Evolutionary conservation across 2,888 invertebrate species (phyloP), one percentile per base, ranked within the genome.

Genomic region (Antheraea assamensis): DNA sequence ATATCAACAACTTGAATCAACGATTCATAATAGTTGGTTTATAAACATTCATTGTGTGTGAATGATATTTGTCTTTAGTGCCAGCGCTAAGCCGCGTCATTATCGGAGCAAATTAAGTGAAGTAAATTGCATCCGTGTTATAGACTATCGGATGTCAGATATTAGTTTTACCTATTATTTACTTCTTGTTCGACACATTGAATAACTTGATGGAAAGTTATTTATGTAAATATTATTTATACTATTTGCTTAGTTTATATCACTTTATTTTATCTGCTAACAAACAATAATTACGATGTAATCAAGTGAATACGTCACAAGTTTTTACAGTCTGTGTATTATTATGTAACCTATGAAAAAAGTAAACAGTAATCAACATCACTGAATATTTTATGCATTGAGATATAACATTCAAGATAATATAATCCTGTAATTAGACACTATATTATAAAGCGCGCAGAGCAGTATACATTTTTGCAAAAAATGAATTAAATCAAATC

Each of bases 1-100:
- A 76, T 73, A 75, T 78, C 79, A 78, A 81, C 77, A 82, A 85
- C 83, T 83, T 81, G 81, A 84, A 84, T 84, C 81, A 79, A 78
- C 80, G 77, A 81, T 83, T 83, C 84, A 81, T 77, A 78, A 77
- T 78, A 77, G 79, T 81, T 87, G 90, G 90, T 90, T 90, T 90
- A 87, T 86, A 89, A 90, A 89, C 88, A 88, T 80, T 76, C 27
- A 47, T 42, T 42, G 70, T 70, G 70, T 21, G 55, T 71, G 78
- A 72, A 75, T 78, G 79, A 80, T 78, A 77, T 75, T n/a, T 78
- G 77, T 78, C 79, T 79, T 80, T 71, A 71, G 21, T 68, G 35
- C 2, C 2, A 68, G 30, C 35, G 35, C 74, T 74, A 68, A 74
- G 74, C 75, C 77, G 74, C 61, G 27, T 61, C 3, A 10, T n/a